Evolutionary conservation across 2,113 vertebrate genomes (phyloP).

Genomic region (Orycteropus afer): DNA sequence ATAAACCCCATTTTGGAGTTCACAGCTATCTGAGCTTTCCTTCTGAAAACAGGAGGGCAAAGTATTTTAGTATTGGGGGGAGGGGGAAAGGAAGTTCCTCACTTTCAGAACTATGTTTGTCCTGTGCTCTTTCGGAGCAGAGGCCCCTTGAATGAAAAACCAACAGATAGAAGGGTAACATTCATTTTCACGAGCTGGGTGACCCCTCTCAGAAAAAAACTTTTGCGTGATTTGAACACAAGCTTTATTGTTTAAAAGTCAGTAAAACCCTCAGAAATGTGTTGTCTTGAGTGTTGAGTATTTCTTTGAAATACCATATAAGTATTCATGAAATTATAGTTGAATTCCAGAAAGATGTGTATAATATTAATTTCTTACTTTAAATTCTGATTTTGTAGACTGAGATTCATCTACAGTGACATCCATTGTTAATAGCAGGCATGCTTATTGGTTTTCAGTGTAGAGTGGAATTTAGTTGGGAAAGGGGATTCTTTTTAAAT

Average conservation of each 20-base stretch:
- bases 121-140: neutral
- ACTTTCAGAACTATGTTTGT: neutral
- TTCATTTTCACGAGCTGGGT: neutral
- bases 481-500: neutral
- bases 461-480: neutral
- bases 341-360: neutral
- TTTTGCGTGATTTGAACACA: neutral
- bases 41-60: slow-evolving; percentile 45
- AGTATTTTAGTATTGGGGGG: neutral
- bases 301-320: neutral
- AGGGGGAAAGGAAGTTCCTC: neutral
- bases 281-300: neutral
- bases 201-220: neutral
- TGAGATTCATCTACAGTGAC: neutral
- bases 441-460: neutral
- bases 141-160: neutral
- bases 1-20: neutral
- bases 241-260: slow-evolving; percentile 20
- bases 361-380: slow-evolving; percentile 50
- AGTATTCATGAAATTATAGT: neutral
- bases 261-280: neutral
- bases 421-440: neutral
- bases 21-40: slow-evolving; percentile 52
- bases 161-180: neutral
- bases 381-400: neutral